Conservation (phyloP, 2,797 vertebrate genomes). For the Chelmon rostratus region DNA sequence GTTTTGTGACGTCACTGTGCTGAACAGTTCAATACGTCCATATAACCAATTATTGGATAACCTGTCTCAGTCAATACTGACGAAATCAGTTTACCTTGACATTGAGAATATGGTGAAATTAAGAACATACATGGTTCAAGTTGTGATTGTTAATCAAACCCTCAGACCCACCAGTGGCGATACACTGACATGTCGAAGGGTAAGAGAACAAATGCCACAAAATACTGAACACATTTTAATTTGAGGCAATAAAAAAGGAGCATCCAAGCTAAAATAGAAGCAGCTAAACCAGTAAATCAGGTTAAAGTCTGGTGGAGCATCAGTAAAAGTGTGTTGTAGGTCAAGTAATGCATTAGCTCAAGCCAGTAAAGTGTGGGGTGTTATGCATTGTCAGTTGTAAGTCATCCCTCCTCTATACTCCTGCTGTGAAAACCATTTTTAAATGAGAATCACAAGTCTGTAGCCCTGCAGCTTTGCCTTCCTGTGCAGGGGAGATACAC, state of each 20-base stretch:
- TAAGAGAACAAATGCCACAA: neutral
- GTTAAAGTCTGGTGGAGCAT: conserved; percentile 12
- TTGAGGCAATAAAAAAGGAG: neutral
- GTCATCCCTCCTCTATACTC: conserved; percentile 15
- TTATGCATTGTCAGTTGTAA: conserved; percentile 7
- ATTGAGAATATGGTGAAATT: neutral
- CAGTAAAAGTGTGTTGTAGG: conserved; percentile 27
- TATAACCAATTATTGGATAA: neutral
- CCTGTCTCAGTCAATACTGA: neutral
- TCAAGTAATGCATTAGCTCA: conserved; percentile 42
- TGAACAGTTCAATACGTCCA: neutral
- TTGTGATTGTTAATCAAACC: neutral
- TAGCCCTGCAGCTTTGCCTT: conserved; percentile 12
- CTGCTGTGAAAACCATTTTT: conserved; percentile 24
- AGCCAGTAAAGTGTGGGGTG: conserved; percentile 11
- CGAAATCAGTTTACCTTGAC: neutral
- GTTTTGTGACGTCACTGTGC: too few relatives aligned
- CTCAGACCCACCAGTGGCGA: neutral
- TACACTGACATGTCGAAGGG: neutral
- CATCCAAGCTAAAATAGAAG: neutral
- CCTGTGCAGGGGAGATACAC: conserved; percentile 12
- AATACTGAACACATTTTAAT: neutral
- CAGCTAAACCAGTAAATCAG: conserved; percentile 50
- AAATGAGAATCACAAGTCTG: conserved; percentile 21
- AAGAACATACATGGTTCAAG: neutral